Evolutionary conservation across 30 jellyfish, hydroid and myxozoan genomes (phyloP).

Genomic region (Aurelia coerulea): DNA sequence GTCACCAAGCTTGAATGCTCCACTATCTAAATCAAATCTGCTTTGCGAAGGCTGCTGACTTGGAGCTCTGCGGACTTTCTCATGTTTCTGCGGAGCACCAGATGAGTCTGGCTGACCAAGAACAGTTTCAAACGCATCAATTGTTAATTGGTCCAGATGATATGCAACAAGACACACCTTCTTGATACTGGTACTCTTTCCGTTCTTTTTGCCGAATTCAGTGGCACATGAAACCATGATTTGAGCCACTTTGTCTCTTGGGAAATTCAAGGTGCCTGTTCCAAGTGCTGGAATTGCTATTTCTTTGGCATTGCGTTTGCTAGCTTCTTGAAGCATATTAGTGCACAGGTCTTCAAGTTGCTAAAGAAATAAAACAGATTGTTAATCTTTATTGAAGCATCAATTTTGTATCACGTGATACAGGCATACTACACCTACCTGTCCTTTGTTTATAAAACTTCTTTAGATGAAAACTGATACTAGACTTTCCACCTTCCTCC

Average conservation of each 20-base stretch:
- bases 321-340: constrained; percentile 17
- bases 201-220: not conserved
- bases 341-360: constrained; percentile 3
- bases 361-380: constrained; percentile 3
- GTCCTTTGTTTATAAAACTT: no score
- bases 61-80: constrained; percentile 28
- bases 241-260: constrained; percentile 54
- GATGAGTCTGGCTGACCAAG: not conserved
- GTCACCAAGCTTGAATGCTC: constrained; percentile 18
- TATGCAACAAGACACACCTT: constrained; percentile 47
- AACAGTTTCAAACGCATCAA: constrained; percentile 23
- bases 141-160: constrained; percentile 19
- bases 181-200: not conserved
- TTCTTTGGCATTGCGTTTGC: not conserved
- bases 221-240: constrained; percentile 21
- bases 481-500: no score
- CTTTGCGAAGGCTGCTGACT: not conserved
- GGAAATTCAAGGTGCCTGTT: constrained; percentile 46
- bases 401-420: no score
- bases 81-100: not conserved
- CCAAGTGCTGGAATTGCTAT: constrained; percentile 66
- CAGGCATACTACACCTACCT: no score
- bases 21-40: not conserved
- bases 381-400: not conserved
- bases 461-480: no score